Base-by-base conservation (phyloP, 1,140 invertebrate species). In the Ceratosolen solmsi region DNA sequence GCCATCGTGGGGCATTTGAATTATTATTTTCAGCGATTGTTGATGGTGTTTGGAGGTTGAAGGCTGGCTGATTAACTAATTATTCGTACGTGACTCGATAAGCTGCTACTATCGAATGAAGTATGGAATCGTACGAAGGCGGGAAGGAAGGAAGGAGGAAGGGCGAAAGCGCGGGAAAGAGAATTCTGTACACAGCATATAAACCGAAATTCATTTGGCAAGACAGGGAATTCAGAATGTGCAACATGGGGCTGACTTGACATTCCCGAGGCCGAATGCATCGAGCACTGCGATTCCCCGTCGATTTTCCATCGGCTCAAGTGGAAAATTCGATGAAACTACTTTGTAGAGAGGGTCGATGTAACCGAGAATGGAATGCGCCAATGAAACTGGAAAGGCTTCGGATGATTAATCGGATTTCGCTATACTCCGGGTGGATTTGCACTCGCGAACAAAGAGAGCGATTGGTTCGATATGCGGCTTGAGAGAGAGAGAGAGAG, bases 401-500 rank as follows among this genome's bases (percentile, higher is more conserved):
- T 79, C 60, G 49, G 17, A 71, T 79, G 77, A 71, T 71, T 79
- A 79, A 71, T 71, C 65, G 77, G 77, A 79, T 79, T 79, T 79
- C 51, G 20, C 41, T 41, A 20, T 41, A 38, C 63, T 68, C 27
- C 38, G 33, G 63, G 63, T 9, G 63, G 33, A 68, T 68, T 68
- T 68, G 63, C 63, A 68, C 63, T 33, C 33, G 63, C 22, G 63
- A 68, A 68, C 63, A 38, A 68, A 68, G 63, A 68, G 63, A 68
- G 33, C 33, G 63, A 68, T 36, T 30, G 33, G 22, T 0, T 13
- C 33, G 27, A 20, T 22, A 5, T 5, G 22, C 15, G 41, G 22
- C 38, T 17, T 0, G 2, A 7, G 68, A 8, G 68, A 13, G 33
- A 15, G 7, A 22, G 9, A 8, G 9, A 22, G 51, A 54, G 51